These are phyloP conservation scores for Bombyx mori DNA, from an alignment of 1,140 invertebrate genomes.

Conservation along the genomic window ASM3026992v2 NC_085129.1:21154501-21155000, in stretches of 20 bases:
- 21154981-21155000: not conserved
- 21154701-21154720: not conserved
- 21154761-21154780: not conserved
- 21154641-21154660: no score
- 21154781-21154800: not conserved
- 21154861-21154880: not conserved
- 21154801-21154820: not conserved
- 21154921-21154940: not conserved
- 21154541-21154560: no score
- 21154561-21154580: no score
- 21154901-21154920: not conserved
- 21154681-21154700: not conserved
- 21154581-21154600: no score
- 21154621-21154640: no score
- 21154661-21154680: no score
- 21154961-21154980: not conserved
- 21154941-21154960: not conserved
- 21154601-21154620: no score
- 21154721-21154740: no score
- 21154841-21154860: not conserved
- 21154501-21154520: no score
- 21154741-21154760: no score
- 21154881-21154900: not conserved
- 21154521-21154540: no score
- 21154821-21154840: not conserved